A percentile compares a stretch with the other conserved stretches of the same genome.
phyloP scores from a whole-genome alignment of 1,140 invertebrate genomes.

The Heliconius congener region DNA sequence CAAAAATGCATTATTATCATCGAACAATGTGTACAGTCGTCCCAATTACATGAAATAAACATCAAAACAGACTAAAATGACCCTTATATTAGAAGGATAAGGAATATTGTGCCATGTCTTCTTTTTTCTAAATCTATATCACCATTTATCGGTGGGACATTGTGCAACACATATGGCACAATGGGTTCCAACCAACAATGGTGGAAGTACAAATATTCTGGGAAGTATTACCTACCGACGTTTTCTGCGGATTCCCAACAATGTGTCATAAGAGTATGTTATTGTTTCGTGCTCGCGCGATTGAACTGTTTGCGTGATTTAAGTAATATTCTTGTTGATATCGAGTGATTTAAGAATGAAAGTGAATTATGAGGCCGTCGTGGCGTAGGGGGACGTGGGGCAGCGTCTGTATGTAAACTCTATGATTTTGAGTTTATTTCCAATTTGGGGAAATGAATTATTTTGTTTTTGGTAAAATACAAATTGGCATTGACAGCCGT shows the following conservation, averaged over 20 bases:
- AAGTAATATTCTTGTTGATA: too few relatives aligned
- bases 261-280: slow-evolving; percentile 31
- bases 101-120: not conserved
- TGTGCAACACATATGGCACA: slow-evolving; percentile 58
- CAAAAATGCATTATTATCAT: slow-evolving; percentile 27
- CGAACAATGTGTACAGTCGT: slow-evolving; percentile 26
- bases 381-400: too few relatives aligned
- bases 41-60: not conserved
- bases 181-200: slow-evolving; percentile 45
- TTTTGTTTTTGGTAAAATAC: not conserved
- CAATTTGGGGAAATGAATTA: not conserved
- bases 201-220: slow-evolving; percentile 25
- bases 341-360: not conserved
- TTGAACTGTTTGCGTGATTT: not conserved
- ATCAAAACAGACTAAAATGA: not conserved
- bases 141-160: slow-evolving; percentile 28
- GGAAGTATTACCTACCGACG: slow-evolving; percentile 34
- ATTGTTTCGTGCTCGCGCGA: not conserved
- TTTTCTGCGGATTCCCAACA: slow-evolving; percentile 34
- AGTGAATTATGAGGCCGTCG: not conserved
- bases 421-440: not conserved
- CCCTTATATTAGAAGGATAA: not conserved
- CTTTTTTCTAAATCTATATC: not conserved
- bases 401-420: too few relatives aligned
- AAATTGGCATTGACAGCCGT: not conserved